Conservation (phyloP, 35 echinoderm and acorn worm genomes). For the Lytechinus variegatus region DNA sequence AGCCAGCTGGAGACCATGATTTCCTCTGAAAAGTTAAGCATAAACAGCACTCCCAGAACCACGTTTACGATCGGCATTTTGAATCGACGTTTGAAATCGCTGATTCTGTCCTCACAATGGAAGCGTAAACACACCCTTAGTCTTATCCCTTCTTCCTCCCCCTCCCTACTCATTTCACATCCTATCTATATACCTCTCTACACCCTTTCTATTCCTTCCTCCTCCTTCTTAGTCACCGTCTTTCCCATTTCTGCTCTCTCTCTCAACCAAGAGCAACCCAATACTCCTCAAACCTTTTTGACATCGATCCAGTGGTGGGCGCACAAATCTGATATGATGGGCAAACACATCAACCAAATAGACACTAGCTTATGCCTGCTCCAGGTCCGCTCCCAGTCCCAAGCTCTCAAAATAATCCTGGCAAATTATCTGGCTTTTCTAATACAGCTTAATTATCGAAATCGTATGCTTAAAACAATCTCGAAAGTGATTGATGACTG, state of each 20-base stretch:
- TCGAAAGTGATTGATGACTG: too few relatives aligned
- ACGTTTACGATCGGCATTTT: too few relatives aligned
- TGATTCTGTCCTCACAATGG: too few relatives aligned
- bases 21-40: too few relatives aligned
- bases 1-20: too few relatives aligned
- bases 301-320: background rate
- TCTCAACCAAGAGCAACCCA: background rate
- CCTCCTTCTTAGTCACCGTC: background rate
- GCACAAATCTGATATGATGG: background rate
- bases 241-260: background rate
- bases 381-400: background rate
- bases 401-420: too few relatives aligned
- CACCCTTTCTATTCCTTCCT: background rate
- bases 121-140: background rate
- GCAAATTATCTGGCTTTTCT: too few relatives aligned
- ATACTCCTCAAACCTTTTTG: background rate
- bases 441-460: too few relatives aligned
- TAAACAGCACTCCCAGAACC: too few relatives aligned
- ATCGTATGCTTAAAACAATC: too few relatives aligned
- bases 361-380: background rate
- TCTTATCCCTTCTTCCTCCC: background rate
- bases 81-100: too few relatives aligned
- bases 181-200: background rate
- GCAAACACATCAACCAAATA: constrained; percentile 11
- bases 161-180: background rate